Evolutionary conservation across 2,113 vertebrate genomes (phyloP).

Genomic region (Pachypanchax playfairii): DNA sequence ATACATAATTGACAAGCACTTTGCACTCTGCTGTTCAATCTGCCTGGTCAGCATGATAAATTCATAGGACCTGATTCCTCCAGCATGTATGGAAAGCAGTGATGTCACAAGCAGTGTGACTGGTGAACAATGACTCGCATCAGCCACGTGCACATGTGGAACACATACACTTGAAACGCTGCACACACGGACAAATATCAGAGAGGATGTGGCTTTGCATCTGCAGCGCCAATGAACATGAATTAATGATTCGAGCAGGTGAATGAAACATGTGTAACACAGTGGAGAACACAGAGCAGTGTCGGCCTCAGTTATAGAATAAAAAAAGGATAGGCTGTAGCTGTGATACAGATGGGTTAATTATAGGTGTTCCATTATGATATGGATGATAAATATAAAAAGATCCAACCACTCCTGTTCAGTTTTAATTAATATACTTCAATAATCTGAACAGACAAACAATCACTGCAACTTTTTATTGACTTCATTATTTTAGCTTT

Average conservation of each 20-base stretch:
- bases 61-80: constrained; percentile 60
- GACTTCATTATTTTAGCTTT: too few relatives aligned
- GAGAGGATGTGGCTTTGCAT: background rate
- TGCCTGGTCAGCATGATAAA: constrained; percentile 61
- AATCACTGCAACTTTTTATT: too few relatives aligned
- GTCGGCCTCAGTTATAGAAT: too few relatives aligned
- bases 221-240: background rate
- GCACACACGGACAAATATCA: background rate
- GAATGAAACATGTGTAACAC: background rate
- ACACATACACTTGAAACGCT: background rate
- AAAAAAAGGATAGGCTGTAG: background rate
- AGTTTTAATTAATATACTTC: too few relatives aligned
- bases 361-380: too few relatives aligned
- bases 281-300: background rate
- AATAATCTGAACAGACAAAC: too few relatives aligned
- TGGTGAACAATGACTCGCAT: constrained; percentile 35
- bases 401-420: constrained; percentile 1
- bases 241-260: constrained; percentile 16
- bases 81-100: constrained; percentile 38
- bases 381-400: too few relatives aligned
- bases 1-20: constrained; percentile 73
- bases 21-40: constrained; percentile 48
- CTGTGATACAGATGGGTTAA: too few relatives aligned
- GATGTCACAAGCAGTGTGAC: constrained; percentile 41
- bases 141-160: constrained; percentile 11